A percentile compares a stretch with the other conserved stretches of the same genome.
Conservation (phyloP, 2,113 vertebrate genomes). For the Phaetusa simplex region DNA sequence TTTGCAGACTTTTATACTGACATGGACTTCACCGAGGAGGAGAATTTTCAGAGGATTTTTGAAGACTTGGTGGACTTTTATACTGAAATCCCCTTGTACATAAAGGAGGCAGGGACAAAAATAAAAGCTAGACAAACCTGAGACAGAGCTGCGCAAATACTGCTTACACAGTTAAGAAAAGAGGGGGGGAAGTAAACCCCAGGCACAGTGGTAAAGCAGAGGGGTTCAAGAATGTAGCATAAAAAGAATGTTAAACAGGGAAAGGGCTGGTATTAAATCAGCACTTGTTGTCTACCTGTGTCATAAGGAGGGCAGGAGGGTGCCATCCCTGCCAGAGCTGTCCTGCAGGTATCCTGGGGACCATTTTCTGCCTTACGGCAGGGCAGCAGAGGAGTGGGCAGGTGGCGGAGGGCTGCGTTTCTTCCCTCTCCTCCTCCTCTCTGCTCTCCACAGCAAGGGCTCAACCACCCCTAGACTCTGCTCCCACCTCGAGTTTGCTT, state of each 20-base stretch:
- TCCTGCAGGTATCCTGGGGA: neutral
- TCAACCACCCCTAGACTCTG: neutral
- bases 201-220: neutral
- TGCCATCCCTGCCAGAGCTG: neutral
- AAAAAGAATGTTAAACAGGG: neutral
- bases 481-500: neutral
- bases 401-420: neutral
- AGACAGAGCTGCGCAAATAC: neutral
- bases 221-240: neutral
- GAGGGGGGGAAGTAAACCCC: neutral
- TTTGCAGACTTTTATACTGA: neutral
- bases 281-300: accelerated
- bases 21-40: neutral
- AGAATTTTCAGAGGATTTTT: neutral
- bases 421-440: neutral
- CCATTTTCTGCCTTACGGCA: accelerated
- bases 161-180: neutral
- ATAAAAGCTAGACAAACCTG: neutral
- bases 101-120: neutral
- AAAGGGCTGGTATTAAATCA: neutral
- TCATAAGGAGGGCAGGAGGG: neutral
- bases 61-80: neutral
- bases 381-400: accelerated
- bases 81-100: neutral
- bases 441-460: neutral